Evolutionary conservation across 2,113 vertebrate species (phyloP).

Genomic region (Capra hircus): DNA sequence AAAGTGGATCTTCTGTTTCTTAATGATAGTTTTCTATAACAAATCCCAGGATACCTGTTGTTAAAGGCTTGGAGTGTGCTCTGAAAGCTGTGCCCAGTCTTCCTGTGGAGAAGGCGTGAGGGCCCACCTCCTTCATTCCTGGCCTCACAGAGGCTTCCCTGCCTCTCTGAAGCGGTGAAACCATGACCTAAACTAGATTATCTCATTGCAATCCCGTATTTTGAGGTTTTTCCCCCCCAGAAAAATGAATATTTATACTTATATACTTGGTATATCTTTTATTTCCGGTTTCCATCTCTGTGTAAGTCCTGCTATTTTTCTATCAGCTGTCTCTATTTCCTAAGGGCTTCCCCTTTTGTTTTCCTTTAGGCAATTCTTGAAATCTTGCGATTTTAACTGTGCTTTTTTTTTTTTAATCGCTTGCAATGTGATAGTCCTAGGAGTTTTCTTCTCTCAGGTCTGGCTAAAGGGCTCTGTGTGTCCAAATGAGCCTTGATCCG

Average conservation of each 20-base stretch:
- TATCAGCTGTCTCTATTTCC: not conserved
- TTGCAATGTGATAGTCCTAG: not conserved
- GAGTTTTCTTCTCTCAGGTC: not conserved
- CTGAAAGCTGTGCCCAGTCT: not conserved
- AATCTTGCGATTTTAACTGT: not conserved
- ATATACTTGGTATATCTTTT: not conserved
- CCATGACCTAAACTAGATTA: not conserved
- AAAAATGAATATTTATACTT: not conserved
- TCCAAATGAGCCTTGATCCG: not conserved
- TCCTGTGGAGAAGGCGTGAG: not conserved
- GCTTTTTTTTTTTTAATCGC: not conserved
- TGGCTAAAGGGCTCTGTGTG: not conserved
- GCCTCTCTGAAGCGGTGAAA: not conserved
- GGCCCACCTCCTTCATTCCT: not conserved
- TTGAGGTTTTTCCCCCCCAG: fast-evolving
- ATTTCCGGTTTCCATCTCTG: not conserved
- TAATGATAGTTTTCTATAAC: not conserved
- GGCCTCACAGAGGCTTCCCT: not conserved
- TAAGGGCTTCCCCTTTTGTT: not conserved
- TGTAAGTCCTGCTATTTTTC: not conserved
- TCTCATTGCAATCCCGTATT: not conserved
- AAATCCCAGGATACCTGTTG: not conserved
- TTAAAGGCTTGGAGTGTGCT: not conserved
- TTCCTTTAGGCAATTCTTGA: not conserved
- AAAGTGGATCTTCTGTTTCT: not conserved